These are phyloP conservation scores for Rhadina sibilatrix DNA, from an alignment of 2,113 vertebrate species.

Conservation along the genomic window DNA sequence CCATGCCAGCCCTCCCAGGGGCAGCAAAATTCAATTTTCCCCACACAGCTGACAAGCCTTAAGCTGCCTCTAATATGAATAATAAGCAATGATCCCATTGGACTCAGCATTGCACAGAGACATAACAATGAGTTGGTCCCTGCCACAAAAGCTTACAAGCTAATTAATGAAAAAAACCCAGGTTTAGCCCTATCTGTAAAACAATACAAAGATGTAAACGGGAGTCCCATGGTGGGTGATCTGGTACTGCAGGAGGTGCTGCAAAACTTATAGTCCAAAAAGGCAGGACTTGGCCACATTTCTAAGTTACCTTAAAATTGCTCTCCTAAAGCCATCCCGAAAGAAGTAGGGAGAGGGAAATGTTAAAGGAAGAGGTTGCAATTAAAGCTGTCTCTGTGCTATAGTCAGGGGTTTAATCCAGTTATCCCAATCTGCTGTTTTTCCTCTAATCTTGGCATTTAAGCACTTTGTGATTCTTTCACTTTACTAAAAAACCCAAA, in stretches of 20 bases:
- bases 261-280: neutral
- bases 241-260: neutral
- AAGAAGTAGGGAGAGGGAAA: neutral
- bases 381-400: neutral
- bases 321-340: neutral
- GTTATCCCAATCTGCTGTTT: neutral
- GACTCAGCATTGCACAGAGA: neutral
- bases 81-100: slow-evolving; percentile 40
- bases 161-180: slow-evolving; percentile 37
- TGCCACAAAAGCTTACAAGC: slow-evolving; percentile 28
- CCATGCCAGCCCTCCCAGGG: neutral
- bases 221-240: neutral
- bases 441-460: neutral
- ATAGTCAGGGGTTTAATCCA: neutral
- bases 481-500: neutral
- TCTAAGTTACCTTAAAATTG: neutral
- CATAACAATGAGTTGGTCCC: neutral
- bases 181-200: slow-evolving; percentile 8
- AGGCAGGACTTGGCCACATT: neutral
- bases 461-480: neutral
- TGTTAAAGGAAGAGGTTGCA: neutral
- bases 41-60: neutral
- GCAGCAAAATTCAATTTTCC: slow-evolving; percentile 39
- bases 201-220: neutral
- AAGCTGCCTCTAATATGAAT: slow-evolving; percentile 40